Percentiles rank a stretch among this genome's conserved stretches.
These are phyloP conservation scores for Magallana ariakensis DNA, from an alignment of 1,140 invertebrate genomes.

Conservation along the genomic window DNA sequence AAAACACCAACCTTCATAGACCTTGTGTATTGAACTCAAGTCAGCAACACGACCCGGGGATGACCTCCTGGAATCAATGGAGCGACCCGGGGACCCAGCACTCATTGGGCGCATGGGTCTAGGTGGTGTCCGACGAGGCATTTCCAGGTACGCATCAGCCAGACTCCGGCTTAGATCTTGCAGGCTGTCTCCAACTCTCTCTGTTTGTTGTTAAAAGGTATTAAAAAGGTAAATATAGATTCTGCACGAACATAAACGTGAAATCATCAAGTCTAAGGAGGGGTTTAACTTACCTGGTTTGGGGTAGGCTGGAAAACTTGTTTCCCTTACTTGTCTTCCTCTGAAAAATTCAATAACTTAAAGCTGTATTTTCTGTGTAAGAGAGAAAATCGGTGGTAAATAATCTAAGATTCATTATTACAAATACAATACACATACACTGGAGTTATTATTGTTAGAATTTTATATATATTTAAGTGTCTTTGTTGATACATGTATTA, in stretches of 20 bases:
- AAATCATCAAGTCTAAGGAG: not conserved
- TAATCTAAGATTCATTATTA: no score
- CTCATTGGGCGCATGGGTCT: conserved; percentile 57
- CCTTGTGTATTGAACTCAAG: conserved; percentile 73
- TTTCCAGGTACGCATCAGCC: conserved; percentile 61
- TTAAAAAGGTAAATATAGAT: not conserved
- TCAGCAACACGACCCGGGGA: conserved; percentile 67
- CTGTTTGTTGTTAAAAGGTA: not conserved
- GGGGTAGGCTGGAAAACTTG: conserved; percentile 35
- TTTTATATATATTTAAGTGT: no score
- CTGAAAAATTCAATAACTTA: conserved; percentile 21
- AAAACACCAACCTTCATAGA: conserved; percentile 54
- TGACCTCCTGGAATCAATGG: conserved; percentile 45
- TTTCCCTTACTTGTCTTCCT: conserved; percentile 49
- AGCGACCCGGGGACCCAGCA: conserved; percentile 37
- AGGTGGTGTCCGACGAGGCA: conserved; percentile 64
- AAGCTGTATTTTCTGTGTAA: no score
- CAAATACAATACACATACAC: no score
- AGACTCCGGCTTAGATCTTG: not conserved
- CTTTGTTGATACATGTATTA: no score
- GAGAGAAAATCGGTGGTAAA: no score
- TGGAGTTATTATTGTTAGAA: no score
- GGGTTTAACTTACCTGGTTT: not conserved
- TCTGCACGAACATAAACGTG: not conserved
- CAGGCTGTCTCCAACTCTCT: conserved; percentile 12